phyloP scores from a whole-genome alignment of 2,113 vertebrate genomes.

The Phoxinus phoxinus region DNA sequence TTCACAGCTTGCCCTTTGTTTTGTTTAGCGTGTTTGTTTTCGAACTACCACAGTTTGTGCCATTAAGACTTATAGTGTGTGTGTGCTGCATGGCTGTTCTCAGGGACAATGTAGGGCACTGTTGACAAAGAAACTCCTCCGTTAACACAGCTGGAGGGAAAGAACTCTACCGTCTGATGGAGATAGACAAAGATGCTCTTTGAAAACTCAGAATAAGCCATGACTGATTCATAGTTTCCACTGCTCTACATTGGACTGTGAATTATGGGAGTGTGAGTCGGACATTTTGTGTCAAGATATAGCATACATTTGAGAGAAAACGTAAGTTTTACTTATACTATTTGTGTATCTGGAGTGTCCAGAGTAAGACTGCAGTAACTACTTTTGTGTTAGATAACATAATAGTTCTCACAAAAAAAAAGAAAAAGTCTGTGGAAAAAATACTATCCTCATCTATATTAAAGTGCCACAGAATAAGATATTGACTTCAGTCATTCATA shows the following conservation, averaged over 20 bases:
- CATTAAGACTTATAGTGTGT: not conserved
- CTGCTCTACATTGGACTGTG: not conserved
- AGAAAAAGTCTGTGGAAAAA: not conserved
- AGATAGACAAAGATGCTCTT: slow-evolving; percentile 28
- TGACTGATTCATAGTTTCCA: not conserved
- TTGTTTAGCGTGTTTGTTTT: not conserved
- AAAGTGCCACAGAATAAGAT: not conserved
- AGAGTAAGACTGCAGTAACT: not conserved
- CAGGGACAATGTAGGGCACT: slow-evolving; percentile 1
- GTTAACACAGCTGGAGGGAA: slow-evolving; percentile 18
- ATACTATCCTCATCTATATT: not conserved
- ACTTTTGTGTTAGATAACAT: not conserved
- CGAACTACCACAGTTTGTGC: not conserved
- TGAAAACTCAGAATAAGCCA: slow-evolving; percentile 2
- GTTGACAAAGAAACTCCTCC: slow-evolving; percentile 1
- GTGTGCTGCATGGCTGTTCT: not conserved
- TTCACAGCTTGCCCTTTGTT: not conserved
- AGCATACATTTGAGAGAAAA: not conserved
- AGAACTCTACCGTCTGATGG: not conserved
- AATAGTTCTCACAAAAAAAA: not conserved
- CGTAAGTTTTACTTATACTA: not conserved
- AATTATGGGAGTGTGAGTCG: not conserved
- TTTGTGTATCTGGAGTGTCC: not conserved
- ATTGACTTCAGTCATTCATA: not conserved
- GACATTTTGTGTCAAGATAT: not conserved